These are phyloP conservation scores for Bombyx mandarina DNA, from an alignment of 1,140 invertebrate genomes.

Conservation along the genomic window DNA sequence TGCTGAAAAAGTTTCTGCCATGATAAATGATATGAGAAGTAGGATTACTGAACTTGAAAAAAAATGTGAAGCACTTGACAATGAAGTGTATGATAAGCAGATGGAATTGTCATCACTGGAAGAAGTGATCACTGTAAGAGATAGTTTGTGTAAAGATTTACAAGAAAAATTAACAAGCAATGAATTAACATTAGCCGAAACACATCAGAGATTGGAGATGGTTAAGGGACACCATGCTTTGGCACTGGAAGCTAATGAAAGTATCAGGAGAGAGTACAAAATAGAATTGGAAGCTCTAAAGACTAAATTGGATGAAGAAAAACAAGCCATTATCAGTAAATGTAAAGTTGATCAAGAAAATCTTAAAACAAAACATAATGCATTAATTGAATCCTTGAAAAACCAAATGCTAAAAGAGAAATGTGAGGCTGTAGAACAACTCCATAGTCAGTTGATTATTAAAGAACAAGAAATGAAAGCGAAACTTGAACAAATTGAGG, in stretches of 20 bases:
- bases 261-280: conserved; percentile 63
- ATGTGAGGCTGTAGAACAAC: conserved; percentile 40
- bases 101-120: conserved; percentile 54
- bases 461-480: conserved; percentile 60
- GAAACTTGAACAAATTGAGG: conserved; percentile 62
- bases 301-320: conserved; percentile 61
- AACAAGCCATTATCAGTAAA: conserved; percentile 46
- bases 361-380: conserved; percentile 43
- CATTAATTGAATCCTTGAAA: conserved; percentile 41
- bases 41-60: conserved; percentile 41
- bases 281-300: conserved; percentile 57
- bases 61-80: conserved; percentile 48
- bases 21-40: conserved; percentile 9
- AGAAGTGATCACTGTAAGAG: conserved; percentile 56
- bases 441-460: conserved; percentile 34
- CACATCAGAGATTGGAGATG: conserved; percentile 58
- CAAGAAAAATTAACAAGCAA: conserved; percentile 52
- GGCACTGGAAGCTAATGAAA: conserved; percentile 66
- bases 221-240: conserved; percentile 65
- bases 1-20: too few relatives aligned
- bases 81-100: conserved; percentile 52
- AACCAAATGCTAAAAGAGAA: conserved; percentile 43
- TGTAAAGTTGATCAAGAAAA: conserved; percentile 50
- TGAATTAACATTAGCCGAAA: conserved; percentile 50
- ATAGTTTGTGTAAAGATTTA: conserved; percentile 58